Evolutionary conservation across 1,140 invertebrate species (phyloP).

Genomic region (Macrocentrus cingulum): DNA sequence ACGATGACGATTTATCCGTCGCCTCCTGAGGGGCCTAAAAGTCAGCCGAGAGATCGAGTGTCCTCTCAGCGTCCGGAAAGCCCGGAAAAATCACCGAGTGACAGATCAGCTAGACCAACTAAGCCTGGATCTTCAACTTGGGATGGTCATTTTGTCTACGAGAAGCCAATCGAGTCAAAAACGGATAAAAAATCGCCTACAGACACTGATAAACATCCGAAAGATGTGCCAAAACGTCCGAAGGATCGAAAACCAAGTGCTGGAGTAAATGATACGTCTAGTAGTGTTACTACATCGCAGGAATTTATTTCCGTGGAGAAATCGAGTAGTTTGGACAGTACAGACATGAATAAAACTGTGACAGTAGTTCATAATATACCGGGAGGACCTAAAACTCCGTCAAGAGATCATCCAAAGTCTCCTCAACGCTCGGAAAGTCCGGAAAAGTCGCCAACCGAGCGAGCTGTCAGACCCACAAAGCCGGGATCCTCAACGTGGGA

Average conservation of each 20-base stretch:
- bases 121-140: constrained; percentile 30
- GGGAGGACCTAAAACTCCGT: background rate
- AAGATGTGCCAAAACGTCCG: no score
- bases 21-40: constrained; percentile 10
- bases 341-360: constrained; percentile 18
- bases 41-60: constrained; percentile 5
- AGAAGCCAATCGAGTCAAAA: constrained; percentile 15
- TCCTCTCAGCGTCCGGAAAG: background rate
- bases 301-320: no score
- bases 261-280: no score
- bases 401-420: constrained; percentile 13
- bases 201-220: constrained; percentile 6
- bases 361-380: constrained; percentile 19
- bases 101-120: constrained; percentile 1
- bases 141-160: constrained; percentile 30
- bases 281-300: no score
- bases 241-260: no score
- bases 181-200: no score
- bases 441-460: constrained; percentile 28
- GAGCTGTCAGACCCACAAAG: constrained; percentile 9
- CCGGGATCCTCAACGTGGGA: constrained; percentile 31
- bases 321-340: no score
- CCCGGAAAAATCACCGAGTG: constrained; percentile 29
- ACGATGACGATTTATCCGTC: constrained; percentile 16
- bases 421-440: background rate